Percentiles rank a stretch among this genome's conserved stretches.
phyloP scores from a whole-genome alignment of 2,113 vertebrate species.

The Galeopterus variegatus region DNA sequence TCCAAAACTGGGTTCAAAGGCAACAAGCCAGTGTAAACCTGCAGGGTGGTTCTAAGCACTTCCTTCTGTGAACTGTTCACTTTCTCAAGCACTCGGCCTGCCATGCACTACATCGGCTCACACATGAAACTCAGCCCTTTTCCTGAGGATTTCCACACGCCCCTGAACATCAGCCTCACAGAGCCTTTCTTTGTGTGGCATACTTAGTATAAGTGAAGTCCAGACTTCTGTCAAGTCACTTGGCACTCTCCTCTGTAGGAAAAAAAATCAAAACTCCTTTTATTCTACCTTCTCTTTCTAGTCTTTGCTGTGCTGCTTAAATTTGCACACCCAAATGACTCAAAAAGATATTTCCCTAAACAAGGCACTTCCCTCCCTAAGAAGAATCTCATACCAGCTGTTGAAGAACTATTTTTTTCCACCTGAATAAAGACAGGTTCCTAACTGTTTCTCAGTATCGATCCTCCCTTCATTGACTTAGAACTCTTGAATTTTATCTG shows the following conservation, averaged over 20 bases:
- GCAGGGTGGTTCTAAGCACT: neutral
- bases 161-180: neutral
- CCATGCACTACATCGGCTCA: neutral
- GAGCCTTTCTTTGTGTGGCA: neutral
- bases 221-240: neutral
- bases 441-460: neutral
- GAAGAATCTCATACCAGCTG: neutral
- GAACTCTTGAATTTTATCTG: neutral
- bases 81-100: neutral
- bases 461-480: neutral
- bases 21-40: neutral
- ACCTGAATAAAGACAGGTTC: neutral
- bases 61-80: neutral
- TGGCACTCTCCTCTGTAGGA: neutral
- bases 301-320: neutral
- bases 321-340: neutral
- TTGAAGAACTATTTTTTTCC: slow-evolving; percentile 21
- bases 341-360: neutral
- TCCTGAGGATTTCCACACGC: neutral
- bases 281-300: neutral
- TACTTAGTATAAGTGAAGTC: neutral
- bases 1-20: neutral
- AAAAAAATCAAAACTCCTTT: slow-evolving; percentile 15
- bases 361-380: neutral
- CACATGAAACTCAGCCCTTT: neutral